Percentiles rank a stretch among this genome's conserved stretches.
Conservation (phyloP, 2,797 vertebrate genomes). For the Aotus griseimembra region DNA sequence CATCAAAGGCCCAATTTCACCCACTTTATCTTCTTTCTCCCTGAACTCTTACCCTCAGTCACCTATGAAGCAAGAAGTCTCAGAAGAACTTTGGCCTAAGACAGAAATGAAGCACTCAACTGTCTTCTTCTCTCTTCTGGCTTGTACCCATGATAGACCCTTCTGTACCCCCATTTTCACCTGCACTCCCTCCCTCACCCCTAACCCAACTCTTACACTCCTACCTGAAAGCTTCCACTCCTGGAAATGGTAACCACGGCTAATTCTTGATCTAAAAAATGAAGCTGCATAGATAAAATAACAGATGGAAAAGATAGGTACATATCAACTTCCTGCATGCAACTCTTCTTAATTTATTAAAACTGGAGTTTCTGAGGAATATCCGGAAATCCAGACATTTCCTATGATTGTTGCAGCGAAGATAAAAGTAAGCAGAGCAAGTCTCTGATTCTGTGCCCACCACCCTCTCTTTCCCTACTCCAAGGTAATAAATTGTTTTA, state of each 20-base stretch:
- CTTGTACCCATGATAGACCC: rapidly evolving
- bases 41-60: not conserved
- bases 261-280: not conserved
- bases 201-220: not conserved
- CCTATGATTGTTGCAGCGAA: slow-evolving; percentile 61
- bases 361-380: slow-evolving; percentile 40
- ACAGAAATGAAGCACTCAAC: not conserved
- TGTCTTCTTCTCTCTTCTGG: not conserved
- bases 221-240: not conserved
- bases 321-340: slow-evolving; percentile 50
- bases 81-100: not conserved
- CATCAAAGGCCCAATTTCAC: not conserved
- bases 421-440: slow-evolving; percentile 59
- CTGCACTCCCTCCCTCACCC: not conserved
- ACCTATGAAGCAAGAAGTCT: not conserved
- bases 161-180: not conserved
- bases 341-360: slow-evolving; percentile 42
- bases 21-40: not conserved
- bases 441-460: slow-evolving; percentile 26
- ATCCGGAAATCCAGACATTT: slow-evolving; percentile 68
- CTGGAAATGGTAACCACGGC: not conserved
- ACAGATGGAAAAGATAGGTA: slow-evolving; percentile 51
- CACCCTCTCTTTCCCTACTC: slow-evolving; percentile 14
- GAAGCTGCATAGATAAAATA: not conserved
- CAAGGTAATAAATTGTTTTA: slow-evolving; percentile 65